Evolutionary conservation across 2,113 vertebrate genomes (phyloP).

Genomic region (Gila orcuttii): DNA sequence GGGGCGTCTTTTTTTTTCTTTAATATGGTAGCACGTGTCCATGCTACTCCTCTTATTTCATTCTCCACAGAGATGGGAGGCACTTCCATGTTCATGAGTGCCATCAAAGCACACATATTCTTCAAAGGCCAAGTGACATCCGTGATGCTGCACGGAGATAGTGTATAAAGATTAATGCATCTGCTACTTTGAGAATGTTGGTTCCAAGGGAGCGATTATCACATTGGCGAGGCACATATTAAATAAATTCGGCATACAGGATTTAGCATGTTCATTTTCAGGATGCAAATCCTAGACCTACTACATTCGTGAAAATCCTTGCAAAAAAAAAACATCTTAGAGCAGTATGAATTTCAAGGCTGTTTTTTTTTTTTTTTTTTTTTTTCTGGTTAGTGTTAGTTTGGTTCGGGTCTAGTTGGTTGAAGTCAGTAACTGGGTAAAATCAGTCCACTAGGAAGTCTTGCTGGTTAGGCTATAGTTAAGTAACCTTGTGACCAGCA

Average conservation of each 20-base stretch:
- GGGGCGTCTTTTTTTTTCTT: neutral
- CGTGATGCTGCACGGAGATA: neutral
- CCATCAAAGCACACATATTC: neutral
- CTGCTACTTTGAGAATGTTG: neutral
- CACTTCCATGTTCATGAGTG: neutral
- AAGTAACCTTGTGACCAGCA: neutral
- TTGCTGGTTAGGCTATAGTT: neutral
- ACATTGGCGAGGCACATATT: neutral
- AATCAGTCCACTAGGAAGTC: neutral
- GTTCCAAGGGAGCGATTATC: neutral
- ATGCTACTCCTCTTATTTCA: slow-evolving; percentile 6
- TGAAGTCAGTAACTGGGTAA: neutral
- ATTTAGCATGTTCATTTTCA: slow-evolving; percentile 1
- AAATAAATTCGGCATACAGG: neutral
- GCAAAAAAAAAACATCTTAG: neutral
- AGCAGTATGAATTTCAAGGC: neutral
- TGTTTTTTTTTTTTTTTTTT: neutral
- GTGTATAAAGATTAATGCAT: slow-evolving; percentile 21
- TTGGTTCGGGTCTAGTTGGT: neutral
- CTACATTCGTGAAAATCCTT: neutral
- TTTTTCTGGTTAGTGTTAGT: neutral
- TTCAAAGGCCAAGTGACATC: slow-evolving; percentile 6
- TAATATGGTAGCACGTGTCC: neutral
- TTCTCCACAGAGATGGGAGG: neutral
- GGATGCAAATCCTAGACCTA: neutral